Percentiles rank a stretch among this genome's conserved stretches.
Evolutionary conservation across 2,888 invertebrate species (phyloP).

Genomic region (Agrenia bidenticulata): DNA sequence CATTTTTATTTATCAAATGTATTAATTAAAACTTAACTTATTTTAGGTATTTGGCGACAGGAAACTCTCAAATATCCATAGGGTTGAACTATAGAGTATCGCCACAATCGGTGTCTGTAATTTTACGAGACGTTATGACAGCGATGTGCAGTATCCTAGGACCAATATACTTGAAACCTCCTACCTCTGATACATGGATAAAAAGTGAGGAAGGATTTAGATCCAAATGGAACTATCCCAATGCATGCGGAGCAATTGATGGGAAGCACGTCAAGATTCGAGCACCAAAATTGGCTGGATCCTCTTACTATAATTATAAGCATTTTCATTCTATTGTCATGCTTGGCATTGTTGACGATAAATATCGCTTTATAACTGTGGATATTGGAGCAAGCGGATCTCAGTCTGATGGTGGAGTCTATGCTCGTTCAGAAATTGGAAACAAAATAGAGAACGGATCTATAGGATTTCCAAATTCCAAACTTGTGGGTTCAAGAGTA

Average conservation of each 20-base stretch:
- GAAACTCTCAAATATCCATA: conserved; percentile 1
- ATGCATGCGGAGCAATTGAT: conserved; percentile 43
- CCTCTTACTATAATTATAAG: conserved; percentile 45
- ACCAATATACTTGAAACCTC: neutral
- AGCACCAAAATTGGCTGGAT: conserved; percentile 39
- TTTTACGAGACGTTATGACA: conserved; percentile 18
- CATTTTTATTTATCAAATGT: neutral
- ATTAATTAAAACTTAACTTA: neutral
- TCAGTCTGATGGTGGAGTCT: conserved; percentile 29
- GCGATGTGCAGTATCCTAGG: conserved; percentile 6
- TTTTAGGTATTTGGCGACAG: conserved; percentile 8
- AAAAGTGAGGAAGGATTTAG: conserved; percentile 22
- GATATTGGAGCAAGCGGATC: conserved; percentile 36
- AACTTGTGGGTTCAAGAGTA: neutral
- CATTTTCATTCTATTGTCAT: conserved; percentile 27
- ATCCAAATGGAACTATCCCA: conserved; percentile 38
- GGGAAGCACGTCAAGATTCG: conserved; percentile 48
- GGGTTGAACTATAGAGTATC: conserved; percentile 8
- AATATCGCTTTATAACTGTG: conserved; percentile 28
- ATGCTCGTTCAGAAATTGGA: conserved; percentile 13
- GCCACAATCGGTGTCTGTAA: conserved; percentile 15
- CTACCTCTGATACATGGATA: neutral
- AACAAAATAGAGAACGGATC: conserved; percentile 5
- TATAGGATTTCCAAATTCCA: conserved; percentile 24
- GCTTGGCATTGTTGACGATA: conserved; percentile 27